phyloP scores from a whole-genome alignment of 1,140 invertebrate genomes.

The Drosophila ambigua region DNA sequence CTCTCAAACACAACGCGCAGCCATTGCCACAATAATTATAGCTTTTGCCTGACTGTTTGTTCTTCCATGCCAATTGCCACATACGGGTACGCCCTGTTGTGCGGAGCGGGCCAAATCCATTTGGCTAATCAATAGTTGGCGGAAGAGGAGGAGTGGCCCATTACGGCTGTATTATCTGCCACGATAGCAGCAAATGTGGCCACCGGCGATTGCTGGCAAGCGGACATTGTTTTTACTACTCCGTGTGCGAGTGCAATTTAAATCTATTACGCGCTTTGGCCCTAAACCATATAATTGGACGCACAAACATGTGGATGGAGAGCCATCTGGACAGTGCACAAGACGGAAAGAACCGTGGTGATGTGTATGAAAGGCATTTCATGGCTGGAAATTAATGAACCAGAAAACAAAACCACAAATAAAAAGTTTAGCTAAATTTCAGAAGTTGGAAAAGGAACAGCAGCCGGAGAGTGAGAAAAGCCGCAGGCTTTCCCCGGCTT shows the following conservation, averaged over 20 bases:
- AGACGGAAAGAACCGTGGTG: not conserved
- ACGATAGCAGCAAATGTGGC: slow-evolving; percentile 37
- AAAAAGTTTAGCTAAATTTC: no score
- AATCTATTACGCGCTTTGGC: slow-evolving; percentile 65
- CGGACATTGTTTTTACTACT: slow-evolving; percentile 16
- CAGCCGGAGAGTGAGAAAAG: no score
- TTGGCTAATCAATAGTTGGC: slow-evolving; percentile 59
- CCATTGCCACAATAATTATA: slow-evolving; percentile 54
- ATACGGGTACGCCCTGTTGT: slow-evolving; percentile 46
- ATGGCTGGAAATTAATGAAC: slow-evolving; percentile 21
- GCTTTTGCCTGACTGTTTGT: slow-evolving; percentile 55
- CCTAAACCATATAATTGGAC: slow-evolving; percentile 40
- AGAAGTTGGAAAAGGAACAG: no score
- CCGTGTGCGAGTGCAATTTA: slow-evolving; percentile 55
- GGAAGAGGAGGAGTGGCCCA: slow-evolving; percentile 6
- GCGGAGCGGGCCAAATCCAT: slow-evolving; percentile 21
- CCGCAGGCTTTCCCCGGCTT: slow-evolving; percentile 2
- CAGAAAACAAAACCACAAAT: not conserved
- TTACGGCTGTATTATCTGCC: slow-evolving; percentile 66
- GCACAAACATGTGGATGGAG: not conserved
- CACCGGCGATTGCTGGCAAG: slow-evolving; percentile 31
- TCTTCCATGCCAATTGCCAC: slow-evolving; percentile 41
- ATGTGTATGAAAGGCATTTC: slow-evolving; percentile 6
- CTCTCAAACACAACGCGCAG: not conserved
- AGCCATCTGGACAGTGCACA: not conserved